Evolutionary conservation across 2,797 vertebrate species (phyloP), one percentile per base, ranked within the genome.

Genomic region (Poecilia velifera): DNA sequence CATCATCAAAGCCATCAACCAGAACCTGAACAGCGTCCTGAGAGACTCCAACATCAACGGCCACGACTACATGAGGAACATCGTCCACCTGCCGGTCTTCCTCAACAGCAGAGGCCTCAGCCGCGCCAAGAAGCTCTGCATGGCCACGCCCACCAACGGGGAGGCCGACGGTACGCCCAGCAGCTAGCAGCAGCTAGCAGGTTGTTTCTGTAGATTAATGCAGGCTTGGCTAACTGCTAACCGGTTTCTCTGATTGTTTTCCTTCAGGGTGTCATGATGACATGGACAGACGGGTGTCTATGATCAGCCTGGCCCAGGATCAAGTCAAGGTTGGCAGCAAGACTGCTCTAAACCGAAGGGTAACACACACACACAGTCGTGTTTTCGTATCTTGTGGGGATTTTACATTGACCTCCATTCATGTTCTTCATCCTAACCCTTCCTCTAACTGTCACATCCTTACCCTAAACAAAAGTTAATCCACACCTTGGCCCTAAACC

Each of bases 1-100:
- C 75, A 99, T 99, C 84, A 99, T 99, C 90, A 99, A 99, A 93
- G 98, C 98, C 41, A 99, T 99, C 89, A 99, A 99, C 92, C 98
- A 99, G 94, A 99, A 99, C 94, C 97, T 99, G 72, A 99, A 97
- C 90, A 98, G 97, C 3, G 98, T 99, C 79, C 95, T 99, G 3
- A 96, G 97, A 46, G 98, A 99, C 90, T 99, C 98, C 45, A 99
- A 99, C 93, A 99, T 99, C 92, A 99, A 99, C 1, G 98, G 98
- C 6, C 98, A 99, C 0, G 98, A 99, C 94, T 99, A 99, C 82
- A 99, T 99, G 98, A 95, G 98, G 76, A 99, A 99, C 88, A 99
- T 99, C 9, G 98, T 99, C 49, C 98, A 99, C 96, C 92, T 99
- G 89, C 98, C 98, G 0, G 97, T 99, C 6, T 99, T 99, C 86